Percentiles rank a stretch among this genome's conserved stretches.
These are phyloP conservation scores for Meganola albula DNA, from an alignment of 2,888 invertebrate genomes.

Conservation along the genomic window DNA sequence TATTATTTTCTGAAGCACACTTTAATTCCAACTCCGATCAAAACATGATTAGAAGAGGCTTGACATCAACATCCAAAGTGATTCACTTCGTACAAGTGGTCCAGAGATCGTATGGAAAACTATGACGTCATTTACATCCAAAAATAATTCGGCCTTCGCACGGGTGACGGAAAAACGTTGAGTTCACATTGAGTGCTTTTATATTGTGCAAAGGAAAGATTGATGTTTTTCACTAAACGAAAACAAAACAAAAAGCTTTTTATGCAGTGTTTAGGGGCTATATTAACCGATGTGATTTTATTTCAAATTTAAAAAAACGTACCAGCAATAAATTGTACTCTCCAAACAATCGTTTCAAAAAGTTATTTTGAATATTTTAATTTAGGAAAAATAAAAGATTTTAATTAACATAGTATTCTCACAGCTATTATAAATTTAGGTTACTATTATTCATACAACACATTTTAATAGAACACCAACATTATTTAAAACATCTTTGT, in stretches of 20 bases:
- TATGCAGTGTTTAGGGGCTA: constrained; percentile 27
- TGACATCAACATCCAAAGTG: constrained; percentile 27
- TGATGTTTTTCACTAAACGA: constrained; percentile 37
- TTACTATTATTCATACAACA: constrained; percentile 26
- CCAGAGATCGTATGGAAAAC: constrained; percentile 49
- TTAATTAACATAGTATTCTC: too few relatives aligned
- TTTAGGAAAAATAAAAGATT: too few relatives aligned
- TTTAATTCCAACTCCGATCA: too few relatives aligned
- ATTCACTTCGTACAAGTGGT: constrained; percentile 30
- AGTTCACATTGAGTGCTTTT: constrained; percentile 43
- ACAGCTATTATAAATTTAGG: constrained; percentile 22
- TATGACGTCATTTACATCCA: constrained; percentile 47
- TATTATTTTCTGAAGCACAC: too few relatives aligned
- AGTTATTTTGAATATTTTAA: too few relatives aligned
- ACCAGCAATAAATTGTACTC: too few relatives aligned
- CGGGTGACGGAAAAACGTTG: constrained; percentile 54
- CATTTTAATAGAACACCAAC: constrained; percentile 17
- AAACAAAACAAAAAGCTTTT: constrained; percentile 32
- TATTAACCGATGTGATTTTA: constrained; percentile 21
- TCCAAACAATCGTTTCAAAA: too few relatives aligned
- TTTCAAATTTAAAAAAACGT: too few relatives aligned
- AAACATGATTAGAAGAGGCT: constrained; percentile 19
- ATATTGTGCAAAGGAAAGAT: constrained; percentile 40
- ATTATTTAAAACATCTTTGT: constrained; percentile 27
- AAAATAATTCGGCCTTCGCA: constrained; percentile 64